Evolutionary conservation across 1,140 invertebrate genomes (phyloP), one percentile per base, ranked within the genome.

Genomic region (Drosophila sturtevanti): DNA sequence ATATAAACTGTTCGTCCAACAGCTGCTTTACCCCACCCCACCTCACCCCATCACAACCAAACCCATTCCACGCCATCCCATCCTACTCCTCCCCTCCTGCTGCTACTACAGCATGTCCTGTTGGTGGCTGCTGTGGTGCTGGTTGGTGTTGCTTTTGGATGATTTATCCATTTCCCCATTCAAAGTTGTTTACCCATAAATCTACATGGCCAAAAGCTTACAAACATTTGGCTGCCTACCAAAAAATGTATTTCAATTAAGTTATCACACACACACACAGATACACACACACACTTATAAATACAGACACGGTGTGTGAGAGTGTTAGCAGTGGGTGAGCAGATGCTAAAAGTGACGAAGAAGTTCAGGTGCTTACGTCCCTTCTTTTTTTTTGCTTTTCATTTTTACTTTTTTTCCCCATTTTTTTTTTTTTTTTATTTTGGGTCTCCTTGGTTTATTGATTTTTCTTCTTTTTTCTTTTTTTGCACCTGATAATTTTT

Each of bases 381-480:
- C 41, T 48, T 48, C n/a, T 48, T 44, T 44, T 0, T 14, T 27
- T 31, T 48, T 31, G 10, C 16, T 72, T 38, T 44, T 44, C 61
- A 21, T 55, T 24, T 52, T 44, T 34, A 31, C 68, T 16, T 34
- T 27, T 65, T 54, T n/a, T n/a, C n/a, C n/a, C n/a, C n/a, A n/a
- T n/a, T n/a, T n/a, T 37, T 41, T 62, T 21, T 38, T 41, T 44
- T 18, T 55, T 62, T 62, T 63, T 62, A 35, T 38, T 18, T 35
- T 12, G 48, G 55, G 84, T 76, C 82, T 89, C 63, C 75, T 56
- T 58, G 44, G 35, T 38, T 18, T 86, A 86, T 86, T 86, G 82
- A 86, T 86, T 86, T 86, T 86, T 67, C 69, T 84, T 84, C 74
- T 77, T 87, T 86, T 86, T 86, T 86, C 70, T 67, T 84, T 84